Evolutionary conservation across 2,797 vertebrate genomes (phyloP), one percentile per base, ranked within the genome.

Genomic region (Eulemur albifrons): DNA sequence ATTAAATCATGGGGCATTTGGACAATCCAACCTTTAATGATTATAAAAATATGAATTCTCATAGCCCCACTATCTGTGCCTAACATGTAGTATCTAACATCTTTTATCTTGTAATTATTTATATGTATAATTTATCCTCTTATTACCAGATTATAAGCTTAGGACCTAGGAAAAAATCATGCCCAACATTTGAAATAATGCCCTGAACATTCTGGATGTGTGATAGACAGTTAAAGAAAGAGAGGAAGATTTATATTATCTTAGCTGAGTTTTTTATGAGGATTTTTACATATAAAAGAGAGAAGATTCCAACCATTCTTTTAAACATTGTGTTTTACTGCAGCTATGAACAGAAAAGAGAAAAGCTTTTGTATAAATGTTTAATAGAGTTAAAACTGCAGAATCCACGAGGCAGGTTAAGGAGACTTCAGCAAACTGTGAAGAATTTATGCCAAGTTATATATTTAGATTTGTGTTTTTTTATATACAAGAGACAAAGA

Each of bases 21-120:
- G 35, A 89, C 94, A 96, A 94, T 67, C 65, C 5, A 88, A n/a
- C 18, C 23, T 93, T 90, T 57, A 63, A 67, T 2, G n/a, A 45
- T 79, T 88, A 76, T 76, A 80, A 93, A 91, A 48, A 89, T 81
- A 76, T 32, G n/a, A 84, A 23, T 20, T 67, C 11, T 43, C n/a
- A 59, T 59, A 89, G 20, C 65, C 52, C 83, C 70, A 57, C 23
- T 18, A 11, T 69, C 14, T 72, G 8, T 32, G 43, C 14, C n/a
- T 48, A 57, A 25, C 14, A 35, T 86, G n/a, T 30, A 67, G 25
- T 67, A 81, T 23, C 18, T 61, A 83, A 38, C 32, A 50, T 73
- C 18, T 30, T 75, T 83, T 61, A 88, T 23, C 9, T 76, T 67
- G 20, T 79, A 67, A 63, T 52, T 79, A 59, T 35, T 76, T 65